Base-by-base conservation (phyloP, 92 coral and sea anemone species). In the Parazoanthus atlanticus region DNA sequence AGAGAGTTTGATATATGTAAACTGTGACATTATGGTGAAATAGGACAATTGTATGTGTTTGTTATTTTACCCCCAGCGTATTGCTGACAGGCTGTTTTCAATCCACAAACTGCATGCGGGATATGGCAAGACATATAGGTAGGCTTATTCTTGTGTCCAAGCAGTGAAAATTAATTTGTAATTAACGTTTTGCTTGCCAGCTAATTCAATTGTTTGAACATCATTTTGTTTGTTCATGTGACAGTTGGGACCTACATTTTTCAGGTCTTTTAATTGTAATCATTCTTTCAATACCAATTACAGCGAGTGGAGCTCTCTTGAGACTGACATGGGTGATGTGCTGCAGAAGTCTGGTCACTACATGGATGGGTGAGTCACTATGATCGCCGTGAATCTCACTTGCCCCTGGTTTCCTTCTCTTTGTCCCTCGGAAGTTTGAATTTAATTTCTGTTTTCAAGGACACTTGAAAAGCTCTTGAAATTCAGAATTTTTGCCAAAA, bases 281-380 rank as follows among this genome's bases (percentile, higher is more conserved):
- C 12, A 12, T n/a, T 58, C 30, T 31, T 5, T 77, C 29, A 4
- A 4, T n/a, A 52, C 43, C 43, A 76, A 12, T 38, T 65, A 19
- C 86, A 96, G 99, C 84, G 99, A 97, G 80, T 97, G 99, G 99
- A 97, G 99, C 83, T 88, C 90, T 11, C 84, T 97, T 52, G 99
- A 97, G 92, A 91, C 91, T 66, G 97, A 95, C 26, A 95, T 97
- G 98, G 99, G 99, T 26, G 98, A 97, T 88, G 94, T 93, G 33
- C 89, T 97, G 41, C 99, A 97, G 86, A 97, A 95, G 86, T 91
- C 99, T 40, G 99, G 99, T 32, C 99, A 97, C 88, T 95, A 95
- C 84, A 97, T 97, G 99, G 99, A 97, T 89, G 92, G 96, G 99
- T 97, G 82, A 86, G 91, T 31, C 15, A 40, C 79, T 38, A 21